These are phyloP conservation scores for Epiblema foenella DNA, from an alignment of 2,888 invertebrate species.

Conservation along the genomic window DNA sequence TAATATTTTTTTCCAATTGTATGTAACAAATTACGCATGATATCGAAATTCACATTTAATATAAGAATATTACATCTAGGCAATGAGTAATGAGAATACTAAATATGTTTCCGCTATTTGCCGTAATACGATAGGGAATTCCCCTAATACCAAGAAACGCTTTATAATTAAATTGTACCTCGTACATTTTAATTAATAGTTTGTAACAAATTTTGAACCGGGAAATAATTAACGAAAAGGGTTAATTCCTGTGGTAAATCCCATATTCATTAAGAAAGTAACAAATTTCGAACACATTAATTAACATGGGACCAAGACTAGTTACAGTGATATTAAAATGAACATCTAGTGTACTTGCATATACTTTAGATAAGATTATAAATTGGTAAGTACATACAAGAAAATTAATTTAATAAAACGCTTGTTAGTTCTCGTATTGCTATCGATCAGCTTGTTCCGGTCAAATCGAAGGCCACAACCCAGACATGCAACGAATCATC, in stretches of 20 bases:
- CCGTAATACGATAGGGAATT: neutral
- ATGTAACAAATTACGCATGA: neutral
- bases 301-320: too few species aligned
- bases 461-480: neutral
- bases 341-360: too few species aligned
- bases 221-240: neutral
- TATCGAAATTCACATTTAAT: neutral
- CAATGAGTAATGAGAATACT: too few species aligned
- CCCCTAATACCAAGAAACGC: neutral
- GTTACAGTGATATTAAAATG: too few species aligned
- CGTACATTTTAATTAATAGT: neutral
- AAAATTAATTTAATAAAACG: too few species aligned
- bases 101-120: too few species aligned
- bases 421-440: too few species aligned
- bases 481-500: constrained; percentile 10
- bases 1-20: neutral
- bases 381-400: too few species aligned
- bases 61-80: too few species aligned
- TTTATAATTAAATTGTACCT: neutral
- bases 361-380: too few species aligned
- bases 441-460: neutral
- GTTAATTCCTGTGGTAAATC: too few species aligned
- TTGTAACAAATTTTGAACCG: neutral
- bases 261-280: too few species aligned
- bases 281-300: neutral